Percentiles rank a stretch among this genome's conserved stretches.
Conservation (phyloP, 2,797 vertebrate species). For the Hapalemur alaotrensis region DNA sequence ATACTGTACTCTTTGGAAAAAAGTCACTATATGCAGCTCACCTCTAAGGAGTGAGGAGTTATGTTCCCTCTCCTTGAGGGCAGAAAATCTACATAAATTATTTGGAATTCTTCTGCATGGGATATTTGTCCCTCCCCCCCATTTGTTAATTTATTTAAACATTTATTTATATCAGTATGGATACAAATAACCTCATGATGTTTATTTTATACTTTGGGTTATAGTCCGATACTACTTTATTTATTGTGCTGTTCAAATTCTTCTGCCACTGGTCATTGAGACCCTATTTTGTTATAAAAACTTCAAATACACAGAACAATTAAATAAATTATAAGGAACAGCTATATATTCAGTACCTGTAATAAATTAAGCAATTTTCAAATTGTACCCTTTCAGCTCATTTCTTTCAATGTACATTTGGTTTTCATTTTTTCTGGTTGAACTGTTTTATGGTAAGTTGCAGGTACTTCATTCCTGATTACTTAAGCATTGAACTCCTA, state of each 20-base stretch:
- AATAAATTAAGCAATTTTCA: neutral
- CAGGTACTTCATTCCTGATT: neutral
- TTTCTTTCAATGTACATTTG: neutral
- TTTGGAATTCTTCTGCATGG: neutral
- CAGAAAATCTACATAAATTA: neutral
- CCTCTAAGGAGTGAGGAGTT: neutral
- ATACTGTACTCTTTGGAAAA: neutral
- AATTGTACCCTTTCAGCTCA: neutral
- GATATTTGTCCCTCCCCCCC: neutral
- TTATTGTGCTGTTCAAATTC: neutral
- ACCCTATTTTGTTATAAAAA: constrained; percentile 1
- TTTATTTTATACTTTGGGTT: constrained; percentile 4
- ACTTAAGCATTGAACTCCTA: neutral
- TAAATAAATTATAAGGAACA: neutral
- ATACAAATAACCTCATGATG: neutral
- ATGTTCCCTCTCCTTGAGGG: neutral
- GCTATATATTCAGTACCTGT: neutral
- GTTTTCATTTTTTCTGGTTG: neutral
- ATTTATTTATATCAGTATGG: neutral
- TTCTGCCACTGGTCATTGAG: neutral
- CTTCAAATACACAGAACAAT: neutral
- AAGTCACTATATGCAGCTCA: neutral
- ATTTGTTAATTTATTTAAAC: neutral
- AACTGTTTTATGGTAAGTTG: neutral
- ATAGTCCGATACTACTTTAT: neutral